Base-by-base conservation (phyloP, 2,797 vertebrate genomes). In the Pseudochaenichthys georgianus region DNA sequence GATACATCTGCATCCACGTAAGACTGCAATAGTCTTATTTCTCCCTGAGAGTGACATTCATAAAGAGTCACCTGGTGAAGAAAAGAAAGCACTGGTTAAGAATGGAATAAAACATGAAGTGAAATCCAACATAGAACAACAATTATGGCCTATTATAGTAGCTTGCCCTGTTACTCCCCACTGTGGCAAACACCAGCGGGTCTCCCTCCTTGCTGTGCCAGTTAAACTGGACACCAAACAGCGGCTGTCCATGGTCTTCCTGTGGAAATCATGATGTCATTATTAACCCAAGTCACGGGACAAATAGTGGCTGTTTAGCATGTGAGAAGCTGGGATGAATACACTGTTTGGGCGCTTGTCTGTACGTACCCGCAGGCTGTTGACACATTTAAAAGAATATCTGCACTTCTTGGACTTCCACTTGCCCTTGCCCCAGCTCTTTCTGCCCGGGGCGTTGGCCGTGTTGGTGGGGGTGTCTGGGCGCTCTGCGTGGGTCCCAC, bases 161-260 rank as follows among this genome's bases (percentile, higher is more conserved):
- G 91, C 96, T 95, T 81, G 99, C 98, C 92, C 98, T 94, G 94
- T 99, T 99, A 87, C 98, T 99, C 73, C 98, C 98, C 0, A 99
- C 98, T 10, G 98, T 99, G 63, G 98, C 98, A 72, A 99, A 99
- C 86, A 99, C 98, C 59, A 99, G 93, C 0, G 98, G 98, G 90
- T 99, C 98, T 12, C 98, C 98, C 93, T 99, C 98, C 89, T 99
- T 99, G 90, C 97, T 99, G 92, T 99, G 96, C 98, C 98, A 99
- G 91, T 99, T 99, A 85, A 99, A 99, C 82, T 99, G 98, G 58
- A 99, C 98, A 59, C 98, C 98, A 90, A 99, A 99, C 82, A 99
- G 91, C 9, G 98, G 98, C 89, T 99, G 98, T 11, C 96, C 96
- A 58, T 99, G 98, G 88, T 99, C 98, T 93, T 99, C 98, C 98